Evolutionary conservation across 2,797 vertebrate species (phyloP), one percentile per base, ranked within the genome.

Genomic region (Pogoniulus pusillus): DNA sequence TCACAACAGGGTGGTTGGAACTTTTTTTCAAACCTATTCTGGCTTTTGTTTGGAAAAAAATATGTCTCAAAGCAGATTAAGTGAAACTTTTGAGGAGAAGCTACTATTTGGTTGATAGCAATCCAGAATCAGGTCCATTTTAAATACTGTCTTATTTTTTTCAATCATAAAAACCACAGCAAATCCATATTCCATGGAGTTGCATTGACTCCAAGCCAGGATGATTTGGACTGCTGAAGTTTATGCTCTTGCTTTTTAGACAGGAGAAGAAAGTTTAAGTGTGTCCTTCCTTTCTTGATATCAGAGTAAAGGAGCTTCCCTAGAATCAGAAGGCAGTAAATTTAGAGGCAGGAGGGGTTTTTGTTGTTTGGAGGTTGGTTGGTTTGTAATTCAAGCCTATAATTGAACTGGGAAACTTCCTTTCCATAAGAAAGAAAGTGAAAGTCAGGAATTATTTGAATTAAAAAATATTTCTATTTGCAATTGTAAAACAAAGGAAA

Each of bases 401-500:
- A 80, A 63, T 76, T 47, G 72, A 34, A 23, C n/a, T 57, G 2
- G 83, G 53, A 66, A 85, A 79, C 20, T 68, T 68, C 19, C 35
- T 53, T 82, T 53, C 12, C 24, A 22, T 49, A 51, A 68, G 37
- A 37, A 15, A 27, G 47, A 70, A 80, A 16, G 7, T 23, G 24
- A 41, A 5, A 63, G 11, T 5, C 5, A 39, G 47, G 32, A 43
- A 63, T 74, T 77, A n/a, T 37, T 80, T 82, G 3, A 9, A 71
- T 71, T 89, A 34, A 27, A 73, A 90, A 74, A 54, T 49, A 29
- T 7, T 64, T 72, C 19, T 26, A 3, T 43, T 49, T 60, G 14
- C 20, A 58, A 26, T 55, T 43, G 39, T 41, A 41, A 79, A 82
- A 64, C 1, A 32, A 37, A 27, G 3, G 3, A 0, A 1, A 35